Percentiles rank a stretch among this genome's conserved stretches.
Evolutionary conservation across 2,797 vertebrate species (phyloP).

Genomic region (Pelodytes ibericus): DNA sequence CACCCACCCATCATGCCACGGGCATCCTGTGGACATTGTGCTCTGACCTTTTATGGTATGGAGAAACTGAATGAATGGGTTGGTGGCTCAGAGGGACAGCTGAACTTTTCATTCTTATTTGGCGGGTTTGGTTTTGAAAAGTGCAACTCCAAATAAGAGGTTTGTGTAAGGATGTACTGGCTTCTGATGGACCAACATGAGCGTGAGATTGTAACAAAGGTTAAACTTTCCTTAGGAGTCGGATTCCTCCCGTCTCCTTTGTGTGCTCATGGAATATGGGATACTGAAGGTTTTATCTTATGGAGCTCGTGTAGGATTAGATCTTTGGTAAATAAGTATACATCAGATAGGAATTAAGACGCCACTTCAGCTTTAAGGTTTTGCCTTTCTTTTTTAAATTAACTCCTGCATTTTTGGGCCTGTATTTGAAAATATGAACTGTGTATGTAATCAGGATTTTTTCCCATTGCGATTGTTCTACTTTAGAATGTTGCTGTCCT

Average conservation of each 20-base stretch:
- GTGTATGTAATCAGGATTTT: too few species aligned
- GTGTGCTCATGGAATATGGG: too few species aligned
- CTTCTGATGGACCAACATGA: conserved; percentile 2
- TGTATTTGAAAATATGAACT: too few species aligned
- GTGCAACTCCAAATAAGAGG: conserved; percentile 12
- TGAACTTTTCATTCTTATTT: conserved; percentile 41
- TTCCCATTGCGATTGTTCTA: too few species aligned
- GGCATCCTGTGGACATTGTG: conserved; percentile 41
- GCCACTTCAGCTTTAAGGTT: too few species aligned
- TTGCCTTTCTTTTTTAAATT: too few species aligned
- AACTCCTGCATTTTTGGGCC: too few species aligned
- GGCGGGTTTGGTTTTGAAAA: conserved; percentile 22
- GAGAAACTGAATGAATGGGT: conserved; percentile 10
- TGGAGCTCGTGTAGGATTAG: too few species aligned
- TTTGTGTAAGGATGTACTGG: background rate
- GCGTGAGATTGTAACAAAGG: background rate
- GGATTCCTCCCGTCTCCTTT: background rate
- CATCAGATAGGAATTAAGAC: too few species aligned
- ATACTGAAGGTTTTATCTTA: too few species aligned
- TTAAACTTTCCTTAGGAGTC: background rate
- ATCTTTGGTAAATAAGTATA: too few species aligned
- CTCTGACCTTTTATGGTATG: conserved; percentile 45
- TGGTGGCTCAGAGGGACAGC: conserved; percentile 35
- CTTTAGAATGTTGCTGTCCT: too few species aligned
- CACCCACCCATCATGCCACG: conserved; percentile 13